Base-by-base conservation (phyloP, 92 coral and sea anemone genomes). In the Umimayanthus kanabou region DNA sequence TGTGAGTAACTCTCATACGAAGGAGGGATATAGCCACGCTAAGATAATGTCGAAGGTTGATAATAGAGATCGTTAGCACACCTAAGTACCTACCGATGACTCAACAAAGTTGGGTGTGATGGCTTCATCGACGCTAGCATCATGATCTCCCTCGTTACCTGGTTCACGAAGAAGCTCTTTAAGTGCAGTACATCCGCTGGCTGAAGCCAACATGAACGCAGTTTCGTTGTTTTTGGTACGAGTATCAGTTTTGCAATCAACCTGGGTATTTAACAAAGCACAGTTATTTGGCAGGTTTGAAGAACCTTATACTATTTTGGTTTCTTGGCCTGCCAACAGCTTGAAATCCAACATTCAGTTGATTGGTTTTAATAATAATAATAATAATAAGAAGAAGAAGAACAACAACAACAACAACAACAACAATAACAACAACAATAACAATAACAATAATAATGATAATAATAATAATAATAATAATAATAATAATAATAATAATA, bases 161-260 rank as follows among this genome's bases (percentile, higher is more conserved):
- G 80, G 30, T 7, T 77, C 80, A 42, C 80, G 57, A 13, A 77
- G 61, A 22, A 77, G 80, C 61, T 77, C 80, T 43, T 77, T 77
- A 15, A 77, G 57, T 77, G 61, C 58, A 77, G 61, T 77, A 10
- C 14, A 76, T 76, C 37, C 37, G 37, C 37, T 33, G 37, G 37
- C 37, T 33, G 37, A 33, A 33, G 37, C 37, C 37, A 33, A 33
- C 80, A 9, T 76, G 80, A 39, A 25, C 80, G 80, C 26, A 23
- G 25, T 76, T 42, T 76, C 20, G 80, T 57, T 40, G 42, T 26
- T 33, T 33, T 33, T 33, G 37, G 37, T 33, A 33, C 37, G 37
- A 33, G 37, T 33, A 2, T 33, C 37, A 33, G 37, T 33, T 33
- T 33, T 33, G 37, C 80, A 43, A 9, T 57, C 80, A 40, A 25